Evolutionary conservation across 2,113 vertebrate genomes (phyloP), one percentile per base, ranked within the genome.

Genomic region (Heterotilapia buettikoferi): DNA sequence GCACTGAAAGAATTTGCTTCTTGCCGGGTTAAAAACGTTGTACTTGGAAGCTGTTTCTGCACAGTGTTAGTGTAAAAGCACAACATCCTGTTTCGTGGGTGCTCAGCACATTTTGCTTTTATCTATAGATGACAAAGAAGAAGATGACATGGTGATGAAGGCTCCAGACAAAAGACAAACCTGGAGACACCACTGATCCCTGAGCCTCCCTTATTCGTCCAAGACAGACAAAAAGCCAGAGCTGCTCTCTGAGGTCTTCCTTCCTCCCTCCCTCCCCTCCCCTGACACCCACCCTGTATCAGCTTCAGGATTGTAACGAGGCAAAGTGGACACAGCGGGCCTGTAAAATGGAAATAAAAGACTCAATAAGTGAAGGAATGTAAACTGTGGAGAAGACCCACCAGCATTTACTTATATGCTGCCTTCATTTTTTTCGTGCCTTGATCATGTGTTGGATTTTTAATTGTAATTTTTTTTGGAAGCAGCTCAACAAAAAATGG

Each of bases 151-250:
- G 33, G 31, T 63, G 83, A 90, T 90, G 85, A 97, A 96, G 80
- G 82, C 84, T 87, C 89, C 93, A 12, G 94, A 97, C 83, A 97
- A 96, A 90, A 95, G 92, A 81, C 93, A 87, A 43, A 96, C 29
- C 87, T 90, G 83, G 95, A 95, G 90, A 89, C 95, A 95, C 88
- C 94, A 95, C 88, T 97, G 95, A 97, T 76, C 29, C 9, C 7
- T 21, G 40, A n/a, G 76, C 45, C 2, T 21, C 16, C 21, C 84
- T 24, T 54, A 53, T 31, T 80, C 38, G 59, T 53, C 47, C 13
- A 26, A 47, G 47, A 80, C 13, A 85, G 66, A 90, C 88, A 45
- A 26, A 9, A 84, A 89, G 88, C 90, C 92, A 85, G 86, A 94
- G 68, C 89, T 90, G 92, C 94, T 91, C 91, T 80, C 92, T 90